Conservation (phyloP, 2,113 vertebrate species). For the Chlorodrepanis virens region DNA sequence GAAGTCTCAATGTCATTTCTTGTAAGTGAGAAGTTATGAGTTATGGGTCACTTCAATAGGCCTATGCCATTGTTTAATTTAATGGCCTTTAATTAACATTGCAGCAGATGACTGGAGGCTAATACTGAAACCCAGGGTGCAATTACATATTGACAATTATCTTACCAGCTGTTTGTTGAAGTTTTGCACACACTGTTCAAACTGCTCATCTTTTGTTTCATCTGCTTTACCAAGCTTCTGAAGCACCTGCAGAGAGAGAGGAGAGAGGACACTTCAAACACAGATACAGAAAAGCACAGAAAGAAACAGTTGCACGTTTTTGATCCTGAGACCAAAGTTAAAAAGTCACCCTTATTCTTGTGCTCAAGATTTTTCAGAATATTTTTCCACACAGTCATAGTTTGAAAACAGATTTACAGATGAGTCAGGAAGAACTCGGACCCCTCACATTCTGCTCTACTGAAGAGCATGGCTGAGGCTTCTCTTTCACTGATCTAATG, state of each 20-base stretch:
- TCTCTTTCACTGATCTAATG: neutral
- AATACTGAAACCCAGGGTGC: neutral
- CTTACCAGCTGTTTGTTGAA: slow-evolving; percentile 98
- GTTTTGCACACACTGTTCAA: slow-evolving; percentile 96
- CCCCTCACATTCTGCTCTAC: neutral
- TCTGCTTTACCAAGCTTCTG: slow-evolving; percentile 98
- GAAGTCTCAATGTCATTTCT: neutral
- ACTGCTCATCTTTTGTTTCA: slow-evolving; percentile 95
- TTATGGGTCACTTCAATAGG: neutral
- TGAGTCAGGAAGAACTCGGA: neutral
- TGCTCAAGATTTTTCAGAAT: neutral
- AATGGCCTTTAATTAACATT: neutral
- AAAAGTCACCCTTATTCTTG: neutral
- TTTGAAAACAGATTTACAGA: neutral
- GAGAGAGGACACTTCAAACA: neutral
- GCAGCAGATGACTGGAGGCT: neutral
- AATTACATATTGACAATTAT: neutral
- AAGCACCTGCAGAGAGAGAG: slow-evolving; percentile 79
- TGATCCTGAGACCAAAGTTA: neutral
- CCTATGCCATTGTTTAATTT: neutral
- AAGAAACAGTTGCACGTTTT: neutral
- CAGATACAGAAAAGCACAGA: neutral
- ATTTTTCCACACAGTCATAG: neutral
- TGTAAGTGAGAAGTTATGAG: fast-evolving
- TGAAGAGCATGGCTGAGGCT: neutral